Conservation (phyloP, 2,888 invertebrate species). For the Sericinus montela region DNA sequence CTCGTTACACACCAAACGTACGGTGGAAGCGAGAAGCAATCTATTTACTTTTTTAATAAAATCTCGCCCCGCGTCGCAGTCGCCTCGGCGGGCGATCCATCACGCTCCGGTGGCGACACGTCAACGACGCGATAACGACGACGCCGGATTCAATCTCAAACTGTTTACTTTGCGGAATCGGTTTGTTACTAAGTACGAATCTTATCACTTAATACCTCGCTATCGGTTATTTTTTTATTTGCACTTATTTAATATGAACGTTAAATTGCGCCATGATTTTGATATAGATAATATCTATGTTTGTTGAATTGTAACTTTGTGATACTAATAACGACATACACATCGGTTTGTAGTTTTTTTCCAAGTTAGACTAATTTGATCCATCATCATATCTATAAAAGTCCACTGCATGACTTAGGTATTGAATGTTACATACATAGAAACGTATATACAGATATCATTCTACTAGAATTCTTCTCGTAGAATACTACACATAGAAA, state of each 20-base stretch:
- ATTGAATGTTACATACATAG: too few species aligned
- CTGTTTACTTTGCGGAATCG: constrained; percentile 1
- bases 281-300: too few species aligned
- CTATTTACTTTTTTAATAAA: constrained; percentile 6
- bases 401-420: too few species aligned
- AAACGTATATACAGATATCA: too few species aligned
- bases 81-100: constrained; percentile 3
- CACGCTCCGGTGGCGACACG: constrained; percentile 6
- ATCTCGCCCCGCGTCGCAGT: not conserved
- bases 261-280: not conserved
- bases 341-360: too few species aligned
- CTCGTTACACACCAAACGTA: not conserved
- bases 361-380: too few species aligned
- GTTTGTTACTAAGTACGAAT: not conserved
- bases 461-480: too few species aligned
- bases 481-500: too few species aligned
- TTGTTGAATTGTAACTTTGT: too few species aligned
- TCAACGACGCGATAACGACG: constrained; percentile 6
- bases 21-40: not conserved
- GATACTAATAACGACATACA: too few species aligned
- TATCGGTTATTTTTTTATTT: not conserved
- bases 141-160: not conserved
- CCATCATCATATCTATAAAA: too few species aligned
- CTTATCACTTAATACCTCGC: not conserved
- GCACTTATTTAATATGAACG: not conserved